Conservation (phyloP, 2,888 invertebrate species). For the Brenthis ino region DNA sequence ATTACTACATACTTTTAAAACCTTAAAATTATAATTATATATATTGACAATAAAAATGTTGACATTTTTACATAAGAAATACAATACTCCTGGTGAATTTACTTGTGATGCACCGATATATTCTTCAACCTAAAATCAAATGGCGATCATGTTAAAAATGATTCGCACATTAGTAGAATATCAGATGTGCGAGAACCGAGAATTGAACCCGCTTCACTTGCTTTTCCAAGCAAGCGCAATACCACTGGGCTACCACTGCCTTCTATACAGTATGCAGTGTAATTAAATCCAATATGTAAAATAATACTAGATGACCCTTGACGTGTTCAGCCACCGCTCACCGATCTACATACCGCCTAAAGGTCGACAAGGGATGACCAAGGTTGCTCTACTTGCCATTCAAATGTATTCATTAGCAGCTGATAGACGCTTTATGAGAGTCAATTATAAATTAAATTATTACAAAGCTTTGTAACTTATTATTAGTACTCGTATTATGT, state of each 20-base stretch:
- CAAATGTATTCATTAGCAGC: slow-evolving; percentile 24
- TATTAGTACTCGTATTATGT: too few relatives aligned
- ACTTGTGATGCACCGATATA: too few relatives aligned
- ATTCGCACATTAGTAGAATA: too few relatives aligned
- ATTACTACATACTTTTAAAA: background rate
- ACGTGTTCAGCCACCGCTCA: slow-evolving; percentile 41
- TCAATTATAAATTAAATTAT: background rate
- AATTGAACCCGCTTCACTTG: too few relatives aligned
- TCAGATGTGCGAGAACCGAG: too few relatives aligned
- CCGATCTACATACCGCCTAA: slow-evolving; percentile 41
- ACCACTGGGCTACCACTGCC: too few relatives aligned
- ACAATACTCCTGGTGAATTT: too few relatives aligned
- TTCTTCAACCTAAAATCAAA: background rate
- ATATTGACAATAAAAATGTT: too few relatives aligned
- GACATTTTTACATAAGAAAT: too few relatives aligned
- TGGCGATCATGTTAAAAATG: background rate
- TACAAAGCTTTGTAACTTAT: background rate
- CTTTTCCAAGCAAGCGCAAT: too few relatives aligned
- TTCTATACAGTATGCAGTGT: slow-evolving; percentile 3
- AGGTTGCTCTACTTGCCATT: slow-evolving; percentile 46
- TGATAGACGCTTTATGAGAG: slow-evolving; percentile 4
- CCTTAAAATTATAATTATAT: too few relatives aligned
- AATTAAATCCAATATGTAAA: slow-evolving; percentile 19
- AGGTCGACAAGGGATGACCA: slow-evolving; percentile 47
- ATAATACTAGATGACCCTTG: slow-evolving; percentile 31